Conservation (phyloP, 2,113 vertebrate species). For the Oryctolagus cuniculus region DNA sequence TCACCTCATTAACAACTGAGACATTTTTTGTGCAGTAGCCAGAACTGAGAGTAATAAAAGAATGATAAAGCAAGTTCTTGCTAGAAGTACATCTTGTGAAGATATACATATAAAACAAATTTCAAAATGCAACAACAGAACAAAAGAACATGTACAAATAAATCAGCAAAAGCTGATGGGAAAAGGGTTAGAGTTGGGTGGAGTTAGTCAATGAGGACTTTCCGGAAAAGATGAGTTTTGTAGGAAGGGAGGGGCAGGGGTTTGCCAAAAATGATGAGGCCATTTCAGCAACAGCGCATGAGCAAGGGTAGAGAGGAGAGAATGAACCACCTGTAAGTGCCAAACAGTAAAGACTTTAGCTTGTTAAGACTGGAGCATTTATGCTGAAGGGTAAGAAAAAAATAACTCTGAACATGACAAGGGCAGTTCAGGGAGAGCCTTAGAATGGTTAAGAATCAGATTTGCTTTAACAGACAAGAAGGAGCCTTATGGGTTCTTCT, state of each 20-base stretch:
- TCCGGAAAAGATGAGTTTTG: constrained; percentile 56
- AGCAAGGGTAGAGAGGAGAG: constrained; percentile 37
- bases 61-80: not conserved
- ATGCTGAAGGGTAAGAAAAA: not conserved
- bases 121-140: constrained; percentile 23
- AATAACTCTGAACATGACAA: constrained; percentile 48
- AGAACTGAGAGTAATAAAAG: not conserved
- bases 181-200: constrained; percentile 30
- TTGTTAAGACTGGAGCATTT: constrained; percentile 14
- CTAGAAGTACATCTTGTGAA: constrained; percentile 3
- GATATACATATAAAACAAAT: constrained; percentile 3
- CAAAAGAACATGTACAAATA: constrained; percentile 26
- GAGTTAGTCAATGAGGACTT: constrained; percentile 52
- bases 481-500: not conserved
- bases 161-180: constrained; percentile 48
- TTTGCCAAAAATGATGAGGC: constrained; percentile 29
- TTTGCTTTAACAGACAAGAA: constrained; percentile 42
- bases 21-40: not conserved
- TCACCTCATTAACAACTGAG: not conserved
- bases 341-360: not conserved
- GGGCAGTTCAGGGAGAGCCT: not conserved
- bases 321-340: constrained; percentile 32
- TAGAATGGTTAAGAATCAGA: constrained; percentile 40
- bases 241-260: constrained; percentile 22
- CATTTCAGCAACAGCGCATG: constrained; percentile 13